Evolutionary conservation across 2,888 invertebrate genomes (phyloP).

Genomic region (Opisthograptis luteolata): DNA sequence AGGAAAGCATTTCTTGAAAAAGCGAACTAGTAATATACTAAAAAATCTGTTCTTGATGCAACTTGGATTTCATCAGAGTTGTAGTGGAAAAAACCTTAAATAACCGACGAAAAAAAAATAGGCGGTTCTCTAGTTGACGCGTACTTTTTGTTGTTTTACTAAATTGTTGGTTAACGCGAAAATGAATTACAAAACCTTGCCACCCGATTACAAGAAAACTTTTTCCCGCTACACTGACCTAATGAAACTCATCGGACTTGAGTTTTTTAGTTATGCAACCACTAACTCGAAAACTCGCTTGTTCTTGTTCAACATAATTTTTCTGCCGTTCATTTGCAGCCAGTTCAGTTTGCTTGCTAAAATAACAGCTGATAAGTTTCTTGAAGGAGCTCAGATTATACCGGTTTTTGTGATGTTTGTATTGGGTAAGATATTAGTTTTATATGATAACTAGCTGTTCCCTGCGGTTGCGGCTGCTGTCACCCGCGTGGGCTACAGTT

Average conservation of each 20-base stretch:
- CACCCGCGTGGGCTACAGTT: too few species aligned
- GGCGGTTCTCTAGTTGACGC: not conserved
- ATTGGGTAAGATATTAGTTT: constrained; percentile 39
- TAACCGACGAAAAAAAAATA: not conserved
- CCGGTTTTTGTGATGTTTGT: constrained; percentile 35
- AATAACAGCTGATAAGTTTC: constrained; percentile 35
- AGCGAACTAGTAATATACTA: too few species aligned
- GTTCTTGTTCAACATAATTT: constrained; percentile 25
- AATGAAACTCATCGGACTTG: constrained; percentile 36
- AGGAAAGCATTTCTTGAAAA: too few species aligned
- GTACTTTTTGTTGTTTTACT: too few species aligned
- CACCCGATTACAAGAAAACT: constrained; percentile 35
- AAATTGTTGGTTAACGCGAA: not conserved
- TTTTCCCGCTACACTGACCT: constrained; percentile 26
- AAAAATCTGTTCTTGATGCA: too few species aligned
- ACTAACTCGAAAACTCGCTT: constrained; percentile 25
- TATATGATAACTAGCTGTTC: too few species aligned
- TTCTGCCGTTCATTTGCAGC: constrained; percentile 28
- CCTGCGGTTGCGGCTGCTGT: too few species aligned
- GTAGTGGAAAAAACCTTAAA: too few species aligned
- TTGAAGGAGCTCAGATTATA: constrained; percentile 34
- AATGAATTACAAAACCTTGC: constrained; percentile 22
- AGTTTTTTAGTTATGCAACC: constrained; percentile 31
- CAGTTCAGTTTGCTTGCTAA: constrained; percentile 31
- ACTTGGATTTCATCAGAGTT: too few species aligned